Evolutionary conservation across 2,888 invertebrate species (phyloP).

Genomic region (Drosophila tanythrix): DNA sequence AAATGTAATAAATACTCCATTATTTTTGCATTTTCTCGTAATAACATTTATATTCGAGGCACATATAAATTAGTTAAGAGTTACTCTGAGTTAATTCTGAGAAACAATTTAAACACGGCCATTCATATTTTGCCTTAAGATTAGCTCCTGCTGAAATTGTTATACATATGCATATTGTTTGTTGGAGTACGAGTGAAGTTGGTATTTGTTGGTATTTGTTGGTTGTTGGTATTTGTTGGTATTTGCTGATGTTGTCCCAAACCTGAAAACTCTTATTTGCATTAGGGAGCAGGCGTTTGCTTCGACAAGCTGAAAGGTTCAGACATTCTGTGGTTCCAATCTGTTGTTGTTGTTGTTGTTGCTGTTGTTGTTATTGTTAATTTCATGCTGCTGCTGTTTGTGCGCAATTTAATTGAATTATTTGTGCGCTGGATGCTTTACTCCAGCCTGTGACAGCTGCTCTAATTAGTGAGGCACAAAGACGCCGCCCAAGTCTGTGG

Average conservation of each 20-base stretch:
- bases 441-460: slow-evolving; percentile 65
- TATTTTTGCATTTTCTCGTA: not conserved
- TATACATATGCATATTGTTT: not conserved
- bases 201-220: slow-evolving; percentile 20
- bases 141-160: not conserved
- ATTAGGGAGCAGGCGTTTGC: slow-evolving; percentile 37
- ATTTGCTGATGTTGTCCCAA: slow-evolving; percentile 49
- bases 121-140: not conserved
- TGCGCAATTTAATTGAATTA: slow-evolving; percentile 75
- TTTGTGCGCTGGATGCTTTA: slow-evolving; percentile 54
- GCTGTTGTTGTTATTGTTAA: slow-evolving; percentile 21
- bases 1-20: not conserved
- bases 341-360: slow-evolving; percentile 35
- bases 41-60: too few species aligned
- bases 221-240: slow-evolving; percentile 37
- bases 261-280: slow-evolving; percentile 38
- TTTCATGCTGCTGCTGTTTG: slow-evolving; percentile 40
- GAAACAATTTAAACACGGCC: not conserved
- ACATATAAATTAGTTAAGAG: not conserved
- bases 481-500: slow-evolving; percentile 42
- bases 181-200: not conserved
- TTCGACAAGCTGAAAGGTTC: slow-evolving; percentile 31
- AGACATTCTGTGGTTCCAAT: slow-evolving; percentile 42
- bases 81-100: not conserved
- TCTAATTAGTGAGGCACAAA: slow-evolving; percentile 66